phyloP scores from a whole-genome alignment of 2,797 vertebrate genomes.

The Xerus rutilus region DNA sequence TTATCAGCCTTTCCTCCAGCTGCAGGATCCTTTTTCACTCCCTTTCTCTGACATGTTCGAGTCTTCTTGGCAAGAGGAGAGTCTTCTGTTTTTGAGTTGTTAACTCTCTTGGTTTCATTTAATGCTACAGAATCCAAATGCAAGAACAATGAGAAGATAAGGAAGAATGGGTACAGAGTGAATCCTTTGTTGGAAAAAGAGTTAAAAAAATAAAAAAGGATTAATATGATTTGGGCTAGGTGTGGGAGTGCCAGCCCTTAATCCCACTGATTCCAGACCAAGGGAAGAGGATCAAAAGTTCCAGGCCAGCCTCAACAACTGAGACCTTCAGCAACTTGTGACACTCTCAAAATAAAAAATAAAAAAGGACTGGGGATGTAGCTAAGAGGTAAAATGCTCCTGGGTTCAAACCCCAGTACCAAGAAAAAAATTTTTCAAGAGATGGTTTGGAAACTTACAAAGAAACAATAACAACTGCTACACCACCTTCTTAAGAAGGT shows the following conservation, averaged over 20 bases:
- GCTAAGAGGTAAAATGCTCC: not conserved
- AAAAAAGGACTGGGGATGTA: not conserved
- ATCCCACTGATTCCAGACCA: no score
- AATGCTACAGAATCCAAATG: slow-evolving; percentile 24
- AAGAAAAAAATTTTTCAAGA: not conserved
- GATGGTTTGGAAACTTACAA: slow-evolving; percentile 18
- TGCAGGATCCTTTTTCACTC: not conserved
- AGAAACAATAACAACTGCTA: not conserved
- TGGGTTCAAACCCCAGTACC: no score
- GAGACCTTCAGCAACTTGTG: not conserved
- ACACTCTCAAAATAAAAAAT: not conserved
- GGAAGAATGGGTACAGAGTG: not conserved
- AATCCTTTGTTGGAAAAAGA: not conserved
- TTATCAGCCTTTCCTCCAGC: slow-evolving; percentile 20
- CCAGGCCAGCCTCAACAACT: not conserved
- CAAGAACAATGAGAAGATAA: slow-evolving; percentile 15
- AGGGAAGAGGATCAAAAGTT: no score
- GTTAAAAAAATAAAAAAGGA: not conserved
- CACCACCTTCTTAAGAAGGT: not conserved
- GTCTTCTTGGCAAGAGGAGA: slow-evolving; percentile 69
- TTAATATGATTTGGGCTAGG: no score
- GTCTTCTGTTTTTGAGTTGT: slow-evolving; percentile 38
- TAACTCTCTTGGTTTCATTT: slow-evolving; percentile 47
- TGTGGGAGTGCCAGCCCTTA: no score
- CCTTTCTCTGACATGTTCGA: not conserved